Base-by-base conservation (phyloP, 1,140 invertebrate genomes). In the Ceratitis capitata region DNA sequence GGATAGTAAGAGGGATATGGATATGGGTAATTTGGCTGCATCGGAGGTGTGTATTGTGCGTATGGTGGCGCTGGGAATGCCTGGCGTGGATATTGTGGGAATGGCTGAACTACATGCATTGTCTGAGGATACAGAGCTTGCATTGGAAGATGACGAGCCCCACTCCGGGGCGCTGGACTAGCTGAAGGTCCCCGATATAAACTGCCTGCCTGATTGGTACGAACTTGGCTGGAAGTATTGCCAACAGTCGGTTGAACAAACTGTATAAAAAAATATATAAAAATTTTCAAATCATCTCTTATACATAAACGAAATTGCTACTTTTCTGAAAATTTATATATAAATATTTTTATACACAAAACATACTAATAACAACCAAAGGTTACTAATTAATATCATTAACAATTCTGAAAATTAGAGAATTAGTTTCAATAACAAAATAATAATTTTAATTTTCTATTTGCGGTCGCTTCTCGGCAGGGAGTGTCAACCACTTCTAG, bases 131-230 rank as follows among this genome's bases (percentile, higher is more conserved):
- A 91, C 87, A 90, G 91, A 56, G 87, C 58, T 83, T 85, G 88
- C 51, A 91, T 88, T 23, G 88, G 89, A 10, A 91, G 86, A 51
- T 90, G 89, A 14, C 87, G 23, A 9, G 88, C 87, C 5, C 69
- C 42, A 42, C 58, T 84, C 12, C 90, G 87, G 0, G 87, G 87
- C 19, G 87, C 84, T 14, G 88, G 45, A 29, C 88, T 58, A 12
- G 87, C 86, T 3, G 88, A 87, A 26, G 88, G 88, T 85, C 88
- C 89, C 26, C 90, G 88, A 87, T 86, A 91, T 51, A 91, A 87
- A 49, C 78, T 88, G 6, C 82, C 85, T 64, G 84, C 87, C 85
- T 87, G 88, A 86, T 91, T 91, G 51, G 88, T 56, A 61, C 90
- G 87, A 51, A 61, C 84, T 56, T 88, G 89, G 19, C 85, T 88